phyloP scores from a whole-genome alignment of 2,797 vertebrate genomes.

The Mionectes olivaceus region DNA sequence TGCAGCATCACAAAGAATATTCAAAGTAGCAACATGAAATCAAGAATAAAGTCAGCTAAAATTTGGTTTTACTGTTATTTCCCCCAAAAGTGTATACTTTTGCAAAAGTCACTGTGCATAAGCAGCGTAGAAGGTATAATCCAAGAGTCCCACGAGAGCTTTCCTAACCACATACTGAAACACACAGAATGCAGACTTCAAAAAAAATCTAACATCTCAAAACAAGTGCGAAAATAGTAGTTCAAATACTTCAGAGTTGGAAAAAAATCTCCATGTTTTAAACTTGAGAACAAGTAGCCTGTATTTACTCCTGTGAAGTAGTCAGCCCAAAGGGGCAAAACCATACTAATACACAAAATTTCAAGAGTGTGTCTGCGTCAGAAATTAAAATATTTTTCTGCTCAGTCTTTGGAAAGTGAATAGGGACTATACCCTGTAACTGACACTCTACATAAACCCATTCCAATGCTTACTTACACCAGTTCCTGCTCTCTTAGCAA shows the following conservation, averaged over 20 bases:
- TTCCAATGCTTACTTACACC: not conserved
- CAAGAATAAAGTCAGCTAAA: not conserved
- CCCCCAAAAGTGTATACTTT: not conserved
- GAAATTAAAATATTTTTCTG: not conserved
- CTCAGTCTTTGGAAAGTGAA: not conserved
- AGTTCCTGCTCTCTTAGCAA: not conserved
- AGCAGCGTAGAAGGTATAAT: accelerated
- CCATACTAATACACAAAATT: accelerated
- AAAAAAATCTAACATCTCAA: not conserved
- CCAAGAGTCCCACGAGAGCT: accelerated
- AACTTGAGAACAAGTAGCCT: not conserved
- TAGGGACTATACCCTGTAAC: not conserved
- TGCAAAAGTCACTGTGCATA: not conserved
- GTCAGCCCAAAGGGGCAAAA: not conserved
- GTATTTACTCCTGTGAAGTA: not conserved
- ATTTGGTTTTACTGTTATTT: not conserved
- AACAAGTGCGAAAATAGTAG: not conserved
- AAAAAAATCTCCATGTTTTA: not conserved
- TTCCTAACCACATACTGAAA: accelerated
- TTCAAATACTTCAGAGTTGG: not conserved
- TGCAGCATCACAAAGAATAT: not conserved
- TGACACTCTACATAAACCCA: not conserved
- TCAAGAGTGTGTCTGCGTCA: accelerated
- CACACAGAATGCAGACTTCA: accelerated
- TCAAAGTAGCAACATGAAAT: not conserved